phyloP scores from a whole-genome alignment of 2,888 invertebrate species.

The Corbicula japonica region DNA sequence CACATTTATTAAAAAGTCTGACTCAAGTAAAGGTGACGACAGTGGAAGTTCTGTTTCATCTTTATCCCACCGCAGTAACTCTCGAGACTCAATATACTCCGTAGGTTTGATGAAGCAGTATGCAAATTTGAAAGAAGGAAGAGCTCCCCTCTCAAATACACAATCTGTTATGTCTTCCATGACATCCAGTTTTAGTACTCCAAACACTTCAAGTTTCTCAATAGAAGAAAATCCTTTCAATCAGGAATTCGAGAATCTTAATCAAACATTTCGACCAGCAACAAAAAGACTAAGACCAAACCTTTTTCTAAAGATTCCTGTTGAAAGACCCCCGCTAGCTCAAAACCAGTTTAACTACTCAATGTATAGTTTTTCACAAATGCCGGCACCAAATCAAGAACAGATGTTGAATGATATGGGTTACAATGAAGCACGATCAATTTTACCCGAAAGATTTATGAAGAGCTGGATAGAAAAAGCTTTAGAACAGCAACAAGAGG shows the following conservation, averaged over 20 bases:
- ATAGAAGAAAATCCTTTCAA: conserved; percentile 1
- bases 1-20: conserved; percentile 71
- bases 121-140: conserved; percentile 32
- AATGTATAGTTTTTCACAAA: conserved; percentile 39
- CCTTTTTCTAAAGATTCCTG: conserved; percentile 15
- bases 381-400: conserved; percentile 65
- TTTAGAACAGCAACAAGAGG: conserved; percentile 62
- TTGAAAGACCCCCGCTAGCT: background rate
- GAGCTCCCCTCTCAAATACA: conserved; percentile 10
- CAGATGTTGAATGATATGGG: conserved; percentile 79
- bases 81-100: conserved; percentile 54
- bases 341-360: conserved; percentile 27
- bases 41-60: conserved; percentile 27
- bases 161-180: conserved; percentile 54
- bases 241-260: conserved; percentile 17
- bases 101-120: conserved; percentile 57
- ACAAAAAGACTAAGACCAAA: conserved; percentile 7
- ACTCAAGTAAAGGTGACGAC: conserved; percentile 10
- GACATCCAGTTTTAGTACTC: conserved; percentile 46
- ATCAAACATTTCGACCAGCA: background rate
- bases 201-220: conserved; percentile 3
- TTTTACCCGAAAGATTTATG: conserved; percentile 82
- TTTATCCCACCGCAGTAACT: conserved; percentile 42
- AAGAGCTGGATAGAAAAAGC: conserved; percentile 81
- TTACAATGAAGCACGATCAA: conserved; percentile 75